A percentile compares a stretch with the other conserved stretches of the same genome.
Conservation (phyloP, 2,113 vertebrate species). For the Hypanus sabinus region DNA sequence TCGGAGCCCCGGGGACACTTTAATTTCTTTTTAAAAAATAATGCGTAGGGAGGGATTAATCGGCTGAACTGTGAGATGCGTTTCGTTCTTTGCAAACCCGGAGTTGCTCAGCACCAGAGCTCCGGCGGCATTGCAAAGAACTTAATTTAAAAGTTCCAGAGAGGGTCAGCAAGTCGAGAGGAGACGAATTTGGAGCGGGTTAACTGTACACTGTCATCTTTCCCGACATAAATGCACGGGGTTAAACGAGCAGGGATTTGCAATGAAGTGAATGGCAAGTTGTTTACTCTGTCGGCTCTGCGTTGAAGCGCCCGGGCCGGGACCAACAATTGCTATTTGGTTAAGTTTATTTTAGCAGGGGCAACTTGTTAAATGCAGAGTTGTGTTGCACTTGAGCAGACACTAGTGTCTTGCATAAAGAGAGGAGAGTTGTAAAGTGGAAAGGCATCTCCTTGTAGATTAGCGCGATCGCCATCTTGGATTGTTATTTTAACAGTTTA, state of each 20-base stretch:
- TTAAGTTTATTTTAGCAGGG: not conserved
- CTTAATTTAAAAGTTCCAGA: no score
- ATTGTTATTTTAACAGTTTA: not conserved
- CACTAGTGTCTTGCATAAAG: not conserved
- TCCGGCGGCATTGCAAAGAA: no score
- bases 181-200: not conserved
- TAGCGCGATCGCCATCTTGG: conserved; percentile 12
- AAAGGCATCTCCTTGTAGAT: not conserved
- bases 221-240: not conserved
- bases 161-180: not conserved
- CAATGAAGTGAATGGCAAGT: not conserved
- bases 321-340: not conserved
- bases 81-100: not conserved
- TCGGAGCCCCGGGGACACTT: not conserved
- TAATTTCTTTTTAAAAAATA: not conserved
- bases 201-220: not conserved
- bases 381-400: not conserved
- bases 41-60: no score
- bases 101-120: not conserved
- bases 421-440: not conserved
- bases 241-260: not conserved
- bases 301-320: no score
- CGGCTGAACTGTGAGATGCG: no score
- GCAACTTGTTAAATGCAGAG: not conserved
- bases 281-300: not conserved